phyloP scores from a whole-genome alignment of 1,140 invertebrate species.

The Drosophila ambigua region DNA sequence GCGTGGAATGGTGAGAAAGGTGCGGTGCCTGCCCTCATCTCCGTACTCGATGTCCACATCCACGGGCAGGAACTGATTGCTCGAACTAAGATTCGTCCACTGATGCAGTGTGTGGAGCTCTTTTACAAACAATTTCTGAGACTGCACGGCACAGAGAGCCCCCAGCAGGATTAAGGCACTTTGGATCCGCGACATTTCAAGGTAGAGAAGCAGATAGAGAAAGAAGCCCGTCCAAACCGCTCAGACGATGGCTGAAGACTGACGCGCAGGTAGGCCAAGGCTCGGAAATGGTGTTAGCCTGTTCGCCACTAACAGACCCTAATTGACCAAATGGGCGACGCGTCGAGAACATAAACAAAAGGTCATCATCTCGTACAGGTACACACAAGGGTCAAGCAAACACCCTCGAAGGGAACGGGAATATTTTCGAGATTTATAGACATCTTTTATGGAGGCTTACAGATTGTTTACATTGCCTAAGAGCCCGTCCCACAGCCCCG shows the following conservation, averaged over 20 bases:
- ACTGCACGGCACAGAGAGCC: constrained; percentile 13
- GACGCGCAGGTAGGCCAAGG: constrained; percentile 32
- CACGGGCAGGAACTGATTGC: constrained; percentile 89
- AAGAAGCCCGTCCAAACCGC: constrained; percentile 38
- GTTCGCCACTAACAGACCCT: constrained; percentile 18
- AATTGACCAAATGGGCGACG: constrained; percentile 56
- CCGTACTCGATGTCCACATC: constrained; percentile 89
- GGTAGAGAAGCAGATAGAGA: constrained; percentile 22
- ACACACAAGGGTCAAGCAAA: constrained; percentile 44
- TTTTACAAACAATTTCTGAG: constrained; percentile 51
- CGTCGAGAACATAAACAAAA: constrained; percentile 47
- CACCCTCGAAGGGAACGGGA: constrained; percentile 36
- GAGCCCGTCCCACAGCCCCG: constrained; percentile 38
- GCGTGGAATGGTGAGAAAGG: constrained; percentile 89
- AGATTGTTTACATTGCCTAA: constrained; percentile 70
- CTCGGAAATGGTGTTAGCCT: constrained; percentile 32
- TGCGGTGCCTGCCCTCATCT: constrained; percentile 81
- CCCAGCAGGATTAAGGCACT: constrained; percentile 27
- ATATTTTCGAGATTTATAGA: constrained; percentile 59
- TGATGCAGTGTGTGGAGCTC: constrained; percentile 69
- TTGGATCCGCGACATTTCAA: constrained; percentile 16
- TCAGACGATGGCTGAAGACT: constrained; percentile 59
- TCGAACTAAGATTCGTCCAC: constrained; percentile 86
- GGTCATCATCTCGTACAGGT: constrained; percentile 39
- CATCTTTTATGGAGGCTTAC: constrained; percentile 61